Conservation (phyloP, 2,888 invertebrate genomes). For the Oxycera nigricornis region DNA sequence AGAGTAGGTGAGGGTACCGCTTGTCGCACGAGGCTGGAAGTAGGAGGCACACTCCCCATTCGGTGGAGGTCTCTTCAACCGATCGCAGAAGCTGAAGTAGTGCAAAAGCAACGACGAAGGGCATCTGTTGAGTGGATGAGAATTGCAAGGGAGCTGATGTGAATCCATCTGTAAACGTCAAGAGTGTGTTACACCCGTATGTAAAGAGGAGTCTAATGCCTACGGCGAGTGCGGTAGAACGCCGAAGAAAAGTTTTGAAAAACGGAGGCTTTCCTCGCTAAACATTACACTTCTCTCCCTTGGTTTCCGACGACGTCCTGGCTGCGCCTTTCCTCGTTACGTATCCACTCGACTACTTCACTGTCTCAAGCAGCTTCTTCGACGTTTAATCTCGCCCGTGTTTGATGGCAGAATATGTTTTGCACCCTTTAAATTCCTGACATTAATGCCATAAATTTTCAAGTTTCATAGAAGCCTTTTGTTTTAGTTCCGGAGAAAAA, state of each 20-base stretch:
- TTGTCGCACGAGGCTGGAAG: neutral
- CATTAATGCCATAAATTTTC: constrained; percentile 36
- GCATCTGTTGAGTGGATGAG: constrained; percentile 13
- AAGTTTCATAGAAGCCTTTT: constrained; percentile 27
- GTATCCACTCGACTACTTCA: constrained; percentile 1
- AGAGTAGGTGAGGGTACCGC: neutral
- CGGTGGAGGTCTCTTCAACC: neutral
- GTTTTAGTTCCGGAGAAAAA: constrained; percentile 16
- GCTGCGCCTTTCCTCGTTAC: constrained; percentile 15
- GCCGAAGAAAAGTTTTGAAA: constrained; percentile 15
- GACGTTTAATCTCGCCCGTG: constrained; percentile 20
- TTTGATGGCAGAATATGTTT: constrained; percentile 21
- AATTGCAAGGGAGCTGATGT: constrained; percentile 16
- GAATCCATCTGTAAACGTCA: constrained; percentile 39
- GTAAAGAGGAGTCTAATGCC: constrained; percentile 24
- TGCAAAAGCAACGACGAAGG: neutral
- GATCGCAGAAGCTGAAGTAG: neutral
- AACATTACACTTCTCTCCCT: constrained; percentile 22
- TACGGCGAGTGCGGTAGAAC: neutral
- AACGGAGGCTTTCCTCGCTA: constrained; percentile 26
- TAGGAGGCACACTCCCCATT: neutral
- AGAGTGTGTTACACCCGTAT: constrained; percentile 25
- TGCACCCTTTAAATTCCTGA: constrained; percentile 15
- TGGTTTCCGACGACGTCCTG: neutral
- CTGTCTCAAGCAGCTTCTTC: constrained; percentile 23